phyloP scores from a whole-genome alignment of 2,797 vertebrate species.

The Lophius americanus region DNA sequence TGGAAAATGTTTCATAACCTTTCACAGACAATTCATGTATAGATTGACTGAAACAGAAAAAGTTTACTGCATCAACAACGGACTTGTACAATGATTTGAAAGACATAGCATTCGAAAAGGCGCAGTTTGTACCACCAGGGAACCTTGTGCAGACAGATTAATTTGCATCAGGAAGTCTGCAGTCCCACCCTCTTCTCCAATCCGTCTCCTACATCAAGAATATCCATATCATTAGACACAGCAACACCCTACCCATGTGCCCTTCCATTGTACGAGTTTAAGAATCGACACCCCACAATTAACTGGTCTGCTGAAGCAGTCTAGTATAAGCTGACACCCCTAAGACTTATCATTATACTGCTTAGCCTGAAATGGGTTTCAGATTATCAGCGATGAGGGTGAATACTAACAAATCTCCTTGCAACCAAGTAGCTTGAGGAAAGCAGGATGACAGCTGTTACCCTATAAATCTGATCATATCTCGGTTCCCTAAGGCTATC shows the following conservation, averaged over 20 bases:
- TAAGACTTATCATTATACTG: slow-evolving; percentile 76
- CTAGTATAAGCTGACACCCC: slow-evolving; percentile 75
- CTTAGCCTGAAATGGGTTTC: slow-evolving; percentile 76
- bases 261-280: slow-evolving; percentile 57
- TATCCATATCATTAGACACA: slow-evolving; percentile 47
- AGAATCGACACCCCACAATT: slow-evolving; percentile 76
- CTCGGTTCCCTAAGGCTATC: slow-evolving; percentile 48
- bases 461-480: slow-evolving; percentile 72
- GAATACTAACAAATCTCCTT: slow-evolving; percentile 72
- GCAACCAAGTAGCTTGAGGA: slow-evolving; percentile 65
- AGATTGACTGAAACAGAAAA: slow-evolving; percentile 47
- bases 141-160: slow-evolving; percentile 63
- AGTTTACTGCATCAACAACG: slow-evolving; percentile 20
- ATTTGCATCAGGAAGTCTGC: slow-evolving; percentile 56
- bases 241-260: slow-evolving; percentile 2
- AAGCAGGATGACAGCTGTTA: slow-evolving; percentile 71
- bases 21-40: slow-evolving; percentile 31
- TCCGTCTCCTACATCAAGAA: slow-evolving; percentile 51
- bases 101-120: slow-evolving; percentile 30
- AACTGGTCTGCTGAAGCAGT: slow-evolving; percentile 79
- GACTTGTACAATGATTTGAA: slow-evolving; percentile 5
- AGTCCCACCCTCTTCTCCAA: slow-evolving; percentile 47
- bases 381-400: slow-evolving; percentile 78
- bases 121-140: slow-evolving; percentile 57
- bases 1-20: slow-evolving; percentile 34